Conservation (phyloP, 2,113 vertebrate species). For the Garra rufa region DNA sequence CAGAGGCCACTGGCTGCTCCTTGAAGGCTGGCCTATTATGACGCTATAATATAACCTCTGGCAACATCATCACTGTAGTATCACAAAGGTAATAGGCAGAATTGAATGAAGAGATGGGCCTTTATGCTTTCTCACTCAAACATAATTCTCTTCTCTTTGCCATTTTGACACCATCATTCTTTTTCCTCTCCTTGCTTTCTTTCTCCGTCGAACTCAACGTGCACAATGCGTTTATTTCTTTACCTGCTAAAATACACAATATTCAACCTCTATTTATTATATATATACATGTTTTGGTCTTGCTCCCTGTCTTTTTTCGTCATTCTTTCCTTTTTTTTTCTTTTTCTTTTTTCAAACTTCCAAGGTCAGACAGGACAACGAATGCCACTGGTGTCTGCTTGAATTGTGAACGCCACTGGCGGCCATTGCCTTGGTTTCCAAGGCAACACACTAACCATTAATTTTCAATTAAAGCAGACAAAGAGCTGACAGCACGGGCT, state of each 20-base stretch:
- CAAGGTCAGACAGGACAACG: conserved; percentile 99
- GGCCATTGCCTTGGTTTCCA: conserved; percentile 91
- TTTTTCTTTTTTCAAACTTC: conserved; percentile 87
- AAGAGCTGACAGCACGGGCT: conserved; percentile 99
- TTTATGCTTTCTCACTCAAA: conserved; percentile 74
- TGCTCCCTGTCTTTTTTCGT: conserved; percentile 72
- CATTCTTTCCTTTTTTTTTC: conserved; percentile 26
- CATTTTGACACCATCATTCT: conserved; percentile 72
- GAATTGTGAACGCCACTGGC: conserved; percentile 89
- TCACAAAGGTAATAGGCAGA: conserved; percentile 75
- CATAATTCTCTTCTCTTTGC: conserved; percentile 73
- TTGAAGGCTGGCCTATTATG: conserved; percentile 65
- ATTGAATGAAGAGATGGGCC: conserved; percentile 66
- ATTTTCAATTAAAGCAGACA: conserved; percentile 99
- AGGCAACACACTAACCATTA: conserved; percentile 99
- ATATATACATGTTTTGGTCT: conserved; percentile 68
- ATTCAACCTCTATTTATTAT: conserved; percentile 76
- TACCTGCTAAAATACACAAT: conserved; percentile 70
- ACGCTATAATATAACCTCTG: conserved; percentile 67
- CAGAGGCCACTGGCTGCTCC: conserved; percentile 59
- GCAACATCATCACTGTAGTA: conserved; percentile 72
- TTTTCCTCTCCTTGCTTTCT: conserved; percentile 43
- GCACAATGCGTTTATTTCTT: conserved; percentile 67
- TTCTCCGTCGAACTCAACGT: conserved; percentile 55
- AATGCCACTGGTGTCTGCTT: conserved; percentile 94